phyloP scores from a whole-genome alignment of 2,797 vertebrate genomes.

The Channallabes apus region DNA sequence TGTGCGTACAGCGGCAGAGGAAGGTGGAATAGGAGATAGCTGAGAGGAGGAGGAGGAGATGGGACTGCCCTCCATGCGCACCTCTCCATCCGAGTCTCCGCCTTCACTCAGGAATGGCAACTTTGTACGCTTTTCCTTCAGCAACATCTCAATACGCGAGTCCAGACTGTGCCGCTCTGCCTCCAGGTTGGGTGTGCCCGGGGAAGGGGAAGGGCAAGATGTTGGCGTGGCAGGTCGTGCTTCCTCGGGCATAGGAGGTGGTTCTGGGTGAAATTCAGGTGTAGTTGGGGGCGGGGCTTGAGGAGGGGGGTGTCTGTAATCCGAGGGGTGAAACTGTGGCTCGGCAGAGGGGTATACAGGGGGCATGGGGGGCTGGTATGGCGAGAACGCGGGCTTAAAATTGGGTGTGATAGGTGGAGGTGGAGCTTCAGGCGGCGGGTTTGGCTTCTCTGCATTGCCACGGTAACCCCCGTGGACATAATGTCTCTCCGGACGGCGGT shows the following conservation, averaged over 20 bases:
- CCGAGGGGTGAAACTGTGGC: slow-evolving; percentile 75
- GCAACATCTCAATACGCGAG: slow-evolving; percentile 96
- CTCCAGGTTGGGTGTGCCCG: slow-evolving; percentile 84
- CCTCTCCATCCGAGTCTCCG: slow-evolving; percentile 86
- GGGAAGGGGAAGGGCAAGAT: slow-evolving; percentile 83
- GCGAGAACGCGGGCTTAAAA: slow-evolving; percentile 90
- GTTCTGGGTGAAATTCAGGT: slow-evolving; percentile 80
- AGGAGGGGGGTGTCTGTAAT: slow-evolving; percentile 78
- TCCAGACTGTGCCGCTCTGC: slow-evolving; percentile 92
- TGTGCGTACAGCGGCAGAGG: slow-evolving; percentile 76
- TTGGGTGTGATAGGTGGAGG: slow-evolving; percentile 77
- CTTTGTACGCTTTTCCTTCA: slow-evolving; percentile 95
- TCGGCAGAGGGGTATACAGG: slow-evolving; percentile 72
- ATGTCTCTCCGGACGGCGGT: slow-evolving; percentile 88
- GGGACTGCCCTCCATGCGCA: slow-evolving; percentile 95
- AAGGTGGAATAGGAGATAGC: slow-evolving; percentile 88
- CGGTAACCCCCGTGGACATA: slow-evolving; percentile 85
- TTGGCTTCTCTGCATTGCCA: slow-evolving; percentile 74
- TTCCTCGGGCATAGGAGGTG: slow-evolving; percentile 79
- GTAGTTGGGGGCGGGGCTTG: slow-evolving; percentile 78
- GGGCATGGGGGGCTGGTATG: slow-evolving; percentile 86
- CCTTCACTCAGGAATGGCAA: slow-evolving; percentile 88
- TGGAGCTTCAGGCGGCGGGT: slow-evolving; percentile 85
- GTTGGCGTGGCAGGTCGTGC: slow-evolving; percentile 74
- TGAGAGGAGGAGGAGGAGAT: slow-evolving; percentile 98